Evolutionary conservation across 2,888 invertebrate species (phyloP), one percentile per base, ranked within the genome.

Genomic region (Crematogaster levior): DNA sequence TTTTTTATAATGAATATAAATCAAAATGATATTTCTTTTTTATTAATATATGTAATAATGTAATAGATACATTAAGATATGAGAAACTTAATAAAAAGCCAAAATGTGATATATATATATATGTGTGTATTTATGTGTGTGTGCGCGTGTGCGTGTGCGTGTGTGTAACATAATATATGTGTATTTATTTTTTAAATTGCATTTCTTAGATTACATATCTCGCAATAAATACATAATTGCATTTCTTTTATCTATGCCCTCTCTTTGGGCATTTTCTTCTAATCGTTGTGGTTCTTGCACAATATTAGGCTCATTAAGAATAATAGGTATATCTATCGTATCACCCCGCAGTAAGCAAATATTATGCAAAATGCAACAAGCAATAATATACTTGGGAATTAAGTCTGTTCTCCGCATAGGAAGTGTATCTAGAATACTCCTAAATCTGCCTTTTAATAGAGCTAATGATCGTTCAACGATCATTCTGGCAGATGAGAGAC

Each of bases 381-480:
- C 61, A 3, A 61, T 21, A 18, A 61, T 61, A 40, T 61, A 61
- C 40, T 61, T 61, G 9, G 61, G 61, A 4, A 61, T 61, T 21
- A 40, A 21, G 21, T 40, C 12, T 10, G 37, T 40, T 40, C 10
- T 61, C 12, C 21, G 15, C 61, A 61, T 37, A 12, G 61, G 61
- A 60, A 60, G 34, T 34, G 34, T 60, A 60, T 60, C 34, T 18
- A 66, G 30, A 66, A 72, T 60, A 27, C 63, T 75, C 5, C 65
- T 21, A 27, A 80, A 83, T 24, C 83, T 30, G 4, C 83, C 79
- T 56, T 83, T 83, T 15, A 80, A 70, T 15, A 83, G 24, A 5
- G 37, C 80, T 58, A 83, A 43, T 24, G 79, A 83, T 3, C 83
- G 46, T 37, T 83, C 83, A 3, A 83, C 40, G 4, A 79, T 72